These are phyloP conservation scores for Marcusenius ussheri DNA, from an alignment of 2,113 vertebrate species.

Conservation along the genomic window DNA sequence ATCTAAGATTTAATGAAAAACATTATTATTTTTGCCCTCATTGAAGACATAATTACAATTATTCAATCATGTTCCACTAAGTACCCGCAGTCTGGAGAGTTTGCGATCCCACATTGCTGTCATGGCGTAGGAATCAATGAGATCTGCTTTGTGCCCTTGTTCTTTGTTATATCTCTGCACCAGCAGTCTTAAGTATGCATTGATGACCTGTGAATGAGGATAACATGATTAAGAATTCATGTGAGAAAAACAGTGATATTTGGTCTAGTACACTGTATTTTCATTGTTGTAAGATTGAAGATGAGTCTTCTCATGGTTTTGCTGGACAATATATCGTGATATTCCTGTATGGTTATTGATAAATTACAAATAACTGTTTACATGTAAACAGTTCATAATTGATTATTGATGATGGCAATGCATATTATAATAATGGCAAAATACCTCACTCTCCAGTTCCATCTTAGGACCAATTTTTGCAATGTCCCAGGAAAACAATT, in stretches of 20 bases:
- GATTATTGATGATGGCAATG: neutral
- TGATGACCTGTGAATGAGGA: neutral
- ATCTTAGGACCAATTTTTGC: too few species aligned
- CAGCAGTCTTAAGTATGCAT: neutral
- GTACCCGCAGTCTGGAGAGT: neutral
- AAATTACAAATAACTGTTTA: neutral
- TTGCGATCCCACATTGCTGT: neutral
- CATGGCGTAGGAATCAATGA: too few species aligned
- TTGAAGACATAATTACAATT: neutral
- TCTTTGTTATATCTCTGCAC: too few species aligned
- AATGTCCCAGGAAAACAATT: neutral
- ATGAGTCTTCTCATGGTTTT: neutral
- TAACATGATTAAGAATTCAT: neutral
- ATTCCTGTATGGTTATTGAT: neutral
- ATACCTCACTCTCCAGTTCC: too few species aligned
- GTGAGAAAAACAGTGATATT: neutral
- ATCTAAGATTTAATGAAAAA: neutral
- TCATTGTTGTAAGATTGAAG: neutral
- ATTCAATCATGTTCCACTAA: neutral
- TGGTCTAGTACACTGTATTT: neutral
- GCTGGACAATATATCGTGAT: neutral
- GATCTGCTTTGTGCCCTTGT: too few species aligned
- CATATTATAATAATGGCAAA: too few species aligned
- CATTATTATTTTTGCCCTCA: neutral
- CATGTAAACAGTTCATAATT: neutral